A percentile compares a stretch with the other conserved stretches of the same genome.
Evolutionary conservation across 2,113 vertebrate genomes (phyloP).

Genomic region (Nyctibius bracteatus): DNA sequence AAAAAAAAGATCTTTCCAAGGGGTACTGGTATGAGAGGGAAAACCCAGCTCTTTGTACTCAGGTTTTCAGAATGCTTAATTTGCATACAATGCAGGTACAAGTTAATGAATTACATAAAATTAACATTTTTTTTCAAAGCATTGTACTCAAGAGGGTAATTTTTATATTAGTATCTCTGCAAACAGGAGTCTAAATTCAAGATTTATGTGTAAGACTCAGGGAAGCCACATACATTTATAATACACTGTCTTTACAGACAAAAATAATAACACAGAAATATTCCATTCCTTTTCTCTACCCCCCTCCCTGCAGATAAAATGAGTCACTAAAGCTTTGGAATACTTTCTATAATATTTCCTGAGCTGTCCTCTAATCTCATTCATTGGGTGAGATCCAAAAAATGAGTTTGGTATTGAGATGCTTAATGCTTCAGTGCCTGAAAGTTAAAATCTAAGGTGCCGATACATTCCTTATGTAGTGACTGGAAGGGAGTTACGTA

Average conservation of each 20-base stretch:
- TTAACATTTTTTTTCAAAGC: not conserved
- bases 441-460: not conserved
- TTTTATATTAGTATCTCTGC: not conserved
- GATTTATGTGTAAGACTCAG: not conserved
- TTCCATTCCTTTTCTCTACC: not conserved
- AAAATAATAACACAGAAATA: not conserved
- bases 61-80: not conserved
- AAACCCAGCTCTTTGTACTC: not conserved
- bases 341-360: not conserved
- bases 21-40: not conserved
- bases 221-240: not conserved
- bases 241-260: not conserved
- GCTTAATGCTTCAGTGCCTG: not conserved
- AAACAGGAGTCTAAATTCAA: not conserved
- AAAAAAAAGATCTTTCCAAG: not conserved
- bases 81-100: not conserved
- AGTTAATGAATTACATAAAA: not conserved
- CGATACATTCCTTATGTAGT: not conserved
- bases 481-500: not conserved
- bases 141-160: not conserved
- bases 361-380: not conserved
- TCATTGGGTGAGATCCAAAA: not conserved
- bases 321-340: not conserved
- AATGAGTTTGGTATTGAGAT: not conserved
- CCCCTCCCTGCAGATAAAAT: accelerated